phyloP scores from a whole-genome alignment of 1,140 invertebrate genomes.

The Venustaconcha ellipsiformis region DNA sequence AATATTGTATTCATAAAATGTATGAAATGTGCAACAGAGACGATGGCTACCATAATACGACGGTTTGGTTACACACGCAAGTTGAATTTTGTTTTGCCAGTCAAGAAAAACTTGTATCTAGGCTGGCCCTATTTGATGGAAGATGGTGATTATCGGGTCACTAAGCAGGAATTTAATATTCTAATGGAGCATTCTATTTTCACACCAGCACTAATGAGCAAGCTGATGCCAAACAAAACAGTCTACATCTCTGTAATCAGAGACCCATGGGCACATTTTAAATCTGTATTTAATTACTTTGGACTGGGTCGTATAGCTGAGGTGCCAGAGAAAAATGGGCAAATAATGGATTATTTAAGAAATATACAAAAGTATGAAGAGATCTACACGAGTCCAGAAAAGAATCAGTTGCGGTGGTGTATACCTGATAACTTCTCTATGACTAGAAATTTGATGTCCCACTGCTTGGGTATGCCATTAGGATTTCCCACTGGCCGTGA shows the following conservation, averaged over 20 bases:
- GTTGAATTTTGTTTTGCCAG: conserved; percentile 43
- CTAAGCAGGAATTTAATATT: conserved; percentile 44
- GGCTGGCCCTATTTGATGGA: conserved; percentile 58
- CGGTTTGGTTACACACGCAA: conserved; percentile 44
- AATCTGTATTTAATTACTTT: conserved; percentile 48
- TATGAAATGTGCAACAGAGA: conserved; percentile 53
- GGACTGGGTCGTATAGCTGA: conserved; percentile 26
- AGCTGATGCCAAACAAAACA: conserved; percentile 45
- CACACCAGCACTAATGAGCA: conserved; percentile 36
- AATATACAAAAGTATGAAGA: conserved; percentile 55
- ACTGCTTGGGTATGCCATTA: conserved; percentile 58
- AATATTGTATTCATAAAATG: conserved; percentile 56
- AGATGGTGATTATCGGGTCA: conserved; percentile 32
- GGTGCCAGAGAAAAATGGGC: conserved; percentile 25
- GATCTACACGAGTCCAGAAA: conserved; percentile 48
- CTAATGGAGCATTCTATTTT: conserved; percentile 50
- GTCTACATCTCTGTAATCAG: conserved; percentile 47
- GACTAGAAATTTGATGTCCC: conserved; percentile 58
- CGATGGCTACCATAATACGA: conserved; percentile 42
- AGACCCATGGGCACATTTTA: conserved; percentile 43
- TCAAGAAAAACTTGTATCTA: conserved; percentile 39
- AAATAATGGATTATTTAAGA: conserved; percentile 44
- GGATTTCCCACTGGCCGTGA: conserved; percentile 52
- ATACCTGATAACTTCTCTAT: conserved; percentile 62
- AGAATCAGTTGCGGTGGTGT: conserved; percentile 42